These are phyloP conservation scores for Oenanthe oenanthe DNA, from an alignment of 2,113 vertebrate genomes.

Conservation along the genomic window DNA sequence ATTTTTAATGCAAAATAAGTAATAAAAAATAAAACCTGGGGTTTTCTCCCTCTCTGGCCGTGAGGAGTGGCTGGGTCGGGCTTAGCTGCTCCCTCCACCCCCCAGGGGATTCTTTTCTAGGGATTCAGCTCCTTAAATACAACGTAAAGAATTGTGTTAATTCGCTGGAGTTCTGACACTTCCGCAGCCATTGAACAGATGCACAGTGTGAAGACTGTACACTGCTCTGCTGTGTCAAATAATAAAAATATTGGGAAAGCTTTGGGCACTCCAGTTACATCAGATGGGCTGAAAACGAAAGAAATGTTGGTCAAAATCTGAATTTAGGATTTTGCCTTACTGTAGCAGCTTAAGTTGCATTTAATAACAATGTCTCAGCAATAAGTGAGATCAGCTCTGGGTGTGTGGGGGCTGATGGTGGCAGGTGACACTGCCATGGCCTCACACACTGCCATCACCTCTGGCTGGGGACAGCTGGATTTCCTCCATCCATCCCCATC, in stretches of 20 bases:
- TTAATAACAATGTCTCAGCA: fast-evolving
- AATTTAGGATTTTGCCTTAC: not conserved
- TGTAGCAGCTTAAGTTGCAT: not conserved
- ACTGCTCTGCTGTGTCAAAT: fast-evolving
- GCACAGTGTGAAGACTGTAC: fast-evolving
- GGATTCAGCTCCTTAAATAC: not conserved
- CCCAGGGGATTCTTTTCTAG: not conserved
- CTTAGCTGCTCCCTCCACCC: not conserved
- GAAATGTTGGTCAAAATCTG: not conserved
- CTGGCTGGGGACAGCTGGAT: constrained; percentile 46
- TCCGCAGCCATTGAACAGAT: fast-evolving
- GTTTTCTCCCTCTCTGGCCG: not conserved
- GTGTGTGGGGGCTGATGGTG: not conserved
- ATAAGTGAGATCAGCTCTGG: fast-evolving
- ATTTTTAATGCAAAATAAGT: not conserved
- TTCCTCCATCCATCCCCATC: constrained; percentile 39
- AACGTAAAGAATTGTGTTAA: not conserved
- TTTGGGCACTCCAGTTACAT: not conserved
- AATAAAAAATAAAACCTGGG: not conserved
- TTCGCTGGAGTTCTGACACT: not conserved
- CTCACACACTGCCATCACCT: not conserved
- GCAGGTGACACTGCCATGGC: not conserved
- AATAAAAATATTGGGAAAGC: too few relatives aligned
- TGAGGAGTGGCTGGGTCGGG: not conserved
- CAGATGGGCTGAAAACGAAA: not conserved